phyloP scores from a whole-genome alignment of 2,888 invertebrate genomes.

The Leucophenga montana region DNA sequence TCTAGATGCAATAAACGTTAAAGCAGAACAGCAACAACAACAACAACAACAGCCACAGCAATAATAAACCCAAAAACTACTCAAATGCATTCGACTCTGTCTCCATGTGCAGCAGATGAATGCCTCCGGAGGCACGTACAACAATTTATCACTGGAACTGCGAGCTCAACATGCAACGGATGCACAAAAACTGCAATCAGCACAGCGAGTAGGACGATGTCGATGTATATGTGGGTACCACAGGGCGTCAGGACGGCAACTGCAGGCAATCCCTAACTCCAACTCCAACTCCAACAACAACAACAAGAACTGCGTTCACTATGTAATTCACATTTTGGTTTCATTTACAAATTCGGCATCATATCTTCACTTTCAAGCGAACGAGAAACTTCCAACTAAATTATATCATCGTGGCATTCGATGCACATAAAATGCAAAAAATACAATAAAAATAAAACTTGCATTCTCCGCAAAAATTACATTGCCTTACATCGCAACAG shows the following conservation, averaged over 20 bases:
- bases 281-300: no score
- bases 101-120: constrained; percentile 5
- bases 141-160: constrained; percentile 55
- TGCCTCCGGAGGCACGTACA: constrained; percentile 38
- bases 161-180: constrained; percentile 4
- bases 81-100: neutral
- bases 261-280: neutral
- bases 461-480: constrained; percentile 5
- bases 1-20: constrained; percentile 46
- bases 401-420: constrained; percentile 52
- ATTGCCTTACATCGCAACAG: constrained; percentile 2
- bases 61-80: constrained; percentile 36
- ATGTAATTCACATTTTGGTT: constrained; percentile 53
- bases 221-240: neutral
- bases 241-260: neutral
- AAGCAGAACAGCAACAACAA: constrained; percentile 39
- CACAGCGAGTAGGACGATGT: constrained; percentile 17
- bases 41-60: no score
- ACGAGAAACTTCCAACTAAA: constrained; percentile 63
- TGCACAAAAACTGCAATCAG: no score
- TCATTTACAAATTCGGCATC: constrained; percentile 57
- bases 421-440: neutral
- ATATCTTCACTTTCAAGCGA: constrained; percentile 41
- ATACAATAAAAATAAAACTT: neutral
- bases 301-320: no score